Conservation (phyloP, 2,888 invertebrate species). For the Seira ritae region DNA sequence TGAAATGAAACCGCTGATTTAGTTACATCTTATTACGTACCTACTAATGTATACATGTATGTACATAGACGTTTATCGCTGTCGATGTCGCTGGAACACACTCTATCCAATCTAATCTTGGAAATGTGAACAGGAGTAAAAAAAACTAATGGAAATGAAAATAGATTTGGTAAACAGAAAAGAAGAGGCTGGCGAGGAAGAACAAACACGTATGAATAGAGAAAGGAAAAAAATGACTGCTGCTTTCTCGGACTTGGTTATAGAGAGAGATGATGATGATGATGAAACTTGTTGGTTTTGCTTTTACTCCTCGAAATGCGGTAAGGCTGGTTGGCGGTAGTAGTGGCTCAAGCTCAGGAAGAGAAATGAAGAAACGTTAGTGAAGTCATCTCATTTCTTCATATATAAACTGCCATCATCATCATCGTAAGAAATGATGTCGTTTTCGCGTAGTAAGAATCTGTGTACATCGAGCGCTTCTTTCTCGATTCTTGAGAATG, state of each 20-base stretch:
- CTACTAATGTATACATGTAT: not conserved
- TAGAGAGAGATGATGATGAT: slow-evolving; percentile 1
- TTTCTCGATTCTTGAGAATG: not conserved
- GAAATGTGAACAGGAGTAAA: not conserved
- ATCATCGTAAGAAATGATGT: slow-evolving; percentile 54
- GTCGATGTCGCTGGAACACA: too few species aligned
- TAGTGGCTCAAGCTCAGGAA: too few species aligned
- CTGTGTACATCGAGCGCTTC: not conserved
- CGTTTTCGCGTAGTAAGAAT: slow-evolving; percentile 42
- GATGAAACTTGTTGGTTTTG: not conserved
- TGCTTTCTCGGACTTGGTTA: not conserved
- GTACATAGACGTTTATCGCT: not conserved
- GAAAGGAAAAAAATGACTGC: slow-evolving; percentile 17
- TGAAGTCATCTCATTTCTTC: slow-evolving; percentile 55
- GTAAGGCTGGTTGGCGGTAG: not conserved
- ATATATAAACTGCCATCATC: slow-evolving; percentile 54
- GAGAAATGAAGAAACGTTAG: slow-evolving; percentile 27
- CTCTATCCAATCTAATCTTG: not conserved
- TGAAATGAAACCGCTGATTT: too few species aligned
- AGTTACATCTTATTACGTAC: too few species aligned
- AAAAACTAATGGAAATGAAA: not conserved
- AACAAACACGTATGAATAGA: not conserved
- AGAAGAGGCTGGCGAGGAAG: not conserved
- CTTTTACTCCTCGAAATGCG: too few species aligned
- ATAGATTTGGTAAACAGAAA: not conserved